phyloP scores from a whole-genome alignment of 2,113 vertebrate genomes.

The Chamaetylas fuelleborni region DNA sequence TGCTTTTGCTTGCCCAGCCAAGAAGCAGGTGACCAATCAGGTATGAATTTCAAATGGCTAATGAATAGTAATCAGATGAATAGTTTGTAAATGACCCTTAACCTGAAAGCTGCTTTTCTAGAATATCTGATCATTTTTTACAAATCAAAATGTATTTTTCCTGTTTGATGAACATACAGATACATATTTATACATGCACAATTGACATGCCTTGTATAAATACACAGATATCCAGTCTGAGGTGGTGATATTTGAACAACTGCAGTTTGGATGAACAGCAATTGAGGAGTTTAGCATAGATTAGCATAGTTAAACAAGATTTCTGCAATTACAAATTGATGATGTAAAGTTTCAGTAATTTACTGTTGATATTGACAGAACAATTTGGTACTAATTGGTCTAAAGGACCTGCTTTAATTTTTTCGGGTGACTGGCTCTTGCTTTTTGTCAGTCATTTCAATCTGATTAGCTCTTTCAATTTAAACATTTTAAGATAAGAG shows the following conservation, averaged over 20 bases:
- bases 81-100: background rate
- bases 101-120: background rate
- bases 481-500: background rate
- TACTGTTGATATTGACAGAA: background rate
- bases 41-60: constrained; percentile 9
- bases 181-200: background rate
- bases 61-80: background rate
- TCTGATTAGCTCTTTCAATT: background rate
- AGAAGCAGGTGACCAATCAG: background rate
- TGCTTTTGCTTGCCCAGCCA: background rate
- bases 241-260: background rate
- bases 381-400: background rate
- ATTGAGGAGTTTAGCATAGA: background rate
- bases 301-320: background rate
- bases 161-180: background rate
- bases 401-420: background rate
- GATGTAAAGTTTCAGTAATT: background rate
- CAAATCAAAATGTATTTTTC: background rate
- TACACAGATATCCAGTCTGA: background rate
- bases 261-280: background rate
- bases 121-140: background rate
- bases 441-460: background rate
- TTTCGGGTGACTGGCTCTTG: background rate
- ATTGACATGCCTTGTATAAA: background rate
- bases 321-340: background rate